These are phyloP conservation scores for Carcina quercana DNA, from an alignment of 2,888 invertebrate species.

Conservation along the genomic window DNA sequence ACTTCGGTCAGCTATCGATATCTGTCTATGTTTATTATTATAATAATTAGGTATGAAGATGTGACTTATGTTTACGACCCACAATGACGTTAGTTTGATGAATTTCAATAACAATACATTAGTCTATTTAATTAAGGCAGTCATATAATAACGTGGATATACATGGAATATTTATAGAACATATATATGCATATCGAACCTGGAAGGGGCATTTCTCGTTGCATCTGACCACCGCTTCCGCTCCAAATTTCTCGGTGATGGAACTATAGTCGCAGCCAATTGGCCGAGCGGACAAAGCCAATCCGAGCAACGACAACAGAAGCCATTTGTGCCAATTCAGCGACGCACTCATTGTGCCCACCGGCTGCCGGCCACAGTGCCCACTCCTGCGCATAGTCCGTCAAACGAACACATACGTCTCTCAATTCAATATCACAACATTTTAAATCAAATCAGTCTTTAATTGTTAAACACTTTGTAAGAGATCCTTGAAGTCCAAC, in stretches of 20 bases:
- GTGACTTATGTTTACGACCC: no score
- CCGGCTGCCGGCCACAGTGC: conserved; percentile 12
- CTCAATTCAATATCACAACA: conserved; percentile 27
- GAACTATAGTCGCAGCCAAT: conserved; percentile 71
- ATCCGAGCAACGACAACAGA: conserved; percentile 69
- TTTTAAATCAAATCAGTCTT: conserved; percentile 16
- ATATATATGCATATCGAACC: conserved; percentile 47
- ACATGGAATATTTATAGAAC: no score
- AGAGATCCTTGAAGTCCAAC: conserved; percentile 1
- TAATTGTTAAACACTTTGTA: conserved; percentile 1
- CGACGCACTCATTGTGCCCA: conserved; percentile 62
- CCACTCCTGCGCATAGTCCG: conserved; percentile 33
- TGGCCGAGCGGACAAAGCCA: conserved; percentile 72
- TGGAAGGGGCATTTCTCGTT: conserved; percentile 71
- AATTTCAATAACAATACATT: no score
- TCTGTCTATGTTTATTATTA: neutral
- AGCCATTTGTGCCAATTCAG: conserved; percentile 73
- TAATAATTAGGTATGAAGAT: no score
- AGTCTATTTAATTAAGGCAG: no score
- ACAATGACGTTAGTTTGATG: no score
- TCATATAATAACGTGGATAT: no score
- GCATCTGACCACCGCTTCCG: conserved; percentile 68
- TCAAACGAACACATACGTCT: conserved; percentile 39
- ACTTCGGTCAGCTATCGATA: neutral
- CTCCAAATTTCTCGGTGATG: conserved; percentile 72